Percentiles rank a stretch among this genome's conserved stretches.
These are phyloP conservation scores for Mamestra configurata DNA, from an alignment of 1,140 invertebrate genomes.

Conservation along the genomic window DNA sequence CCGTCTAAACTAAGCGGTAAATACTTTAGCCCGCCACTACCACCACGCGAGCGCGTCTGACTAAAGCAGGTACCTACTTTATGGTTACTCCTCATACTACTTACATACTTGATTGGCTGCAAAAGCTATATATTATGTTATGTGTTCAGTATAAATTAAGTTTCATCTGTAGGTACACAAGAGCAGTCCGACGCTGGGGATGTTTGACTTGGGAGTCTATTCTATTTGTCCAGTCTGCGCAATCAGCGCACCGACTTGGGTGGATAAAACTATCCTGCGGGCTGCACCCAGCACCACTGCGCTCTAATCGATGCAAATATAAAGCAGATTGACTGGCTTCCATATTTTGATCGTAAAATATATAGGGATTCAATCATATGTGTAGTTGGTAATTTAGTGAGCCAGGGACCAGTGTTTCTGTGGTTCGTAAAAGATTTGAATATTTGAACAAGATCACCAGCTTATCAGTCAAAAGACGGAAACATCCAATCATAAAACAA, in stretches of 20 bases:
- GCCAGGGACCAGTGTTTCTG: too few relatives aligned
- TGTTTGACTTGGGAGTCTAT: slow-evolving; percentile 67
- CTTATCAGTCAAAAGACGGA: too few relatives aligned
- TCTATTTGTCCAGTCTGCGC: slow-evolving; percentile 69
- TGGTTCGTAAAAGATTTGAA: too few relatives aligned
- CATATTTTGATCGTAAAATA: not conserved
- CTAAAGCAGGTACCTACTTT: slow-evolving; percentile 15
- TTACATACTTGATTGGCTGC: slow-evolving; percentile 44
- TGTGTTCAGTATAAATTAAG: slow-evolving; percentile 37
- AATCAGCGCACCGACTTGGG: slow-evolving; percentile 62
- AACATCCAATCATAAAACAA: too few relatives aligned
- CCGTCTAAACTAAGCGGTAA: not conserved
- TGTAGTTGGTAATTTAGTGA: not conserved
- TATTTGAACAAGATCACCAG: too few relatives aligned
- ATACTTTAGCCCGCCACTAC: not conserved
- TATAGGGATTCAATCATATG: too few relatives aligned
- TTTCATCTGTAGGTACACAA: slow-evolving; percentile 43
- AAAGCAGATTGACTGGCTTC: not conserved
- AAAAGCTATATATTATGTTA: slow-evolving; percentile 41
- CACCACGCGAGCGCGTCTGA: slow-evolving; percentile 6
- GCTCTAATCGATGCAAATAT: slow-evolving; percentile 30
- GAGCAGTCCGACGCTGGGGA: slow-evolving; percentile 9
- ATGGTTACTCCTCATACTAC: slow-evolving; percentile 16
- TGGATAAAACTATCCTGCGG: slow-evolving; percentile 35
- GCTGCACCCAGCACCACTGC: slow-evolving; percentile 9